Evolutionary conservation across 1,140 invertebrate species (phyloP).

Genomic region (Linepithema humile): DNA sequence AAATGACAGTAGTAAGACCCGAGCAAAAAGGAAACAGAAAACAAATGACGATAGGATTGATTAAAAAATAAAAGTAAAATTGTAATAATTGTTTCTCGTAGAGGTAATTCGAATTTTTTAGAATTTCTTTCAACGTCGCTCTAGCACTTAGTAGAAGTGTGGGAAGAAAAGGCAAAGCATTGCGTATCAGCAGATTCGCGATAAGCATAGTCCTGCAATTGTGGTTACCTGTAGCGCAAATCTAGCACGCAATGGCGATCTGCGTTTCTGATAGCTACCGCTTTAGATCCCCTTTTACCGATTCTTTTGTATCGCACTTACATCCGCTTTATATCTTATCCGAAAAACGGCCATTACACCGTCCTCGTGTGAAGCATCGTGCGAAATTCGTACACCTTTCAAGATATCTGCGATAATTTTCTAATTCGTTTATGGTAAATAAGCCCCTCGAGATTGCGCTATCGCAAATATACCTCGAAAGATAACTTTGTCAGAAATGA

Average conservation of each 20-base stretch:
- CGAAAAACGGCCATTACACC: conserved; percentile 9
- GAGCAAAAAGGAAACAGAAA: too few relatives aligned
- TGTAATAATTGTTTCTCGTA: neutral
- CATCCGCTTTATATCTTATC: conserved; percentile 23
- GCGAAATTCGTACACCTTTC: neutral
- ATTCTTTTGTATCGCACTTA: conserved; percentile 56
- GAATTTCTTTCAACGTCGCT: neutral
- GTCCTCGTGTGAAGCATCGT: neutral
- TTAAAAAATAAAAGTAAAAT: neutral
- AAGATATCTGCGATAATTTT: conserved; percentile 12
- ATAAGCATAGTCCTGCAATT: conserved; percentile 57
- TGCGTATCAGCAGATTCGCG: conserved; percentile 51
- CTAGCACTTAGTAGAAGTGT: conserved; percentile 18
- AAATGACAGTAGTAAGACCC: too few relatives aligned
- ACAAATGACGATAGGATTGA: too few relatives aligned
- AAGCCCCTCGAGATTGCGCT: neutral
- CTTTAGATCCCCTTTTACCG: conserved; percentile 61
- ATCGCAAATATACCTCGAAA: conserved; percentile 9
- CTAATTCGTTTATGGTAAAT: conserved; percentile 34
- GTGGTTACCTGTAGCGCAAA: conserved; percentile 43
- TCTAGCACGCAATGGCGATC: conserved; percentile 66
- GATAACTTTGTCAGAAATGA: neutral
- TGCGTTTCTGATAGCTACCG: conserved; percentile 56
- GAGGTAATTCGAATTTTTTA: neutral
- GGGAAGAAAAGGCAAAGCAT: conserved; percentile 61